A percentile compares a stretch with the other conserved stretches of the same genome.
Conservation (phyloP, 2,888 invertebrate species). For the Ochropleura leucogaster region DNA sequence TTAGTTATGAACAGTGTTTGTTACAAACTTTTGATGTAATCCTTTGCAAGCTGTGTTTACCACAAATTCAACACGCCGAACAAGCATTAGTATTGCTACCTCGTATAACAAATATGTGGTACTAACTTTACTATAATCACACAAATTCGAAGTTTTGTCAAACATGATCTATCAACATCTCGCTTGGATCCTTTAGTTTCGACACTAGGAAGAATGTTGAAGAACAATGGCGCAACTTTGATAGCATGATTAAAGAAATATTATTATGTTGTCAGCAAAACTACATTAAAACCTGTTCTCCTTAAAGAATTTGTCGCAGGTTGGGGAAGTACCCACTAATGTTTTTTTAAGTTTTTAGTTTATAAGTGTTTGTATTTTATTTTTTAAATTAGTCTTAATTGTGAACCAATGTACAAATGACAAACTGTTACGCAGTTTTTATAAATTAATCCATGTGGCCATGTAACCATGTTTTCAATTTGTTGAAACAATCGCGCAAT, state of each 20-base stretch:
- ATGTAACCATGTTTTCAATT: too few relatives aligned
- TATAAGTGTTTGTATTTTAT: too few relatives aligned
- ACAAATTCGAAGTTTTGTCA: constrained; percentile 12
- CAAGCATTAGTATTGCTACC: constrained; percentile 4
- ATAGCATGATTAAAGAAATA: not conserved
- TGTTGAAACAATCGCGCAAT: not conserved
- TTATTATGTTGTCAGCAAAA: not conserved
- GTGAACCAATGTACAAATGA: too few relatives aligned
- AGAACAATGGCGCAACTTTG: not conserved
- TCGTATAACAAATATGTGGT: constrained; percentile 4
- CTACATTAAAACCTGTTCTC: too few relatives aligned
- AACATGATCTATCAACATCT: constrained; percentile 14
- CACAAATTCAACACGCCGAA: not conserved
- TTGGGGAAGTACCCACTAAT: too few relatives aligned
- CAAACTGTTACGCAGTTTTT: too few relatives aligned
- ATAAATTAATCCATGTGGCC: too few relatives aligned
- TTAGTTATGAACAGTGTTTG: not conserved
- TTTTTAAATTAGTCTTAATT: too few relatives aligned
- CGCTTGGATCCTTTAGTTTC: not conserved
- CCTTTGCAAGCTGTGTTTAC: not conserved
- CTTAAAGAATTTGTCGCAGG: too few relatives aligned
- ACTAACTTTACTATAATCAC: constrained; percentile 16
- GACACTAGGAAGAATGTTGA: not conserved
- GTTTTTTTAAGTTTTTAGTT: too few relatives aligned
- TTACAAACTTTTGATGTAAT: not conserved